Percentiles rank a stretch among this genome's conserved stretches.
phyloP scores from a whole-genome alignment of 1,140 invertebrate species.

The Papilio aristodemus region DNA sequence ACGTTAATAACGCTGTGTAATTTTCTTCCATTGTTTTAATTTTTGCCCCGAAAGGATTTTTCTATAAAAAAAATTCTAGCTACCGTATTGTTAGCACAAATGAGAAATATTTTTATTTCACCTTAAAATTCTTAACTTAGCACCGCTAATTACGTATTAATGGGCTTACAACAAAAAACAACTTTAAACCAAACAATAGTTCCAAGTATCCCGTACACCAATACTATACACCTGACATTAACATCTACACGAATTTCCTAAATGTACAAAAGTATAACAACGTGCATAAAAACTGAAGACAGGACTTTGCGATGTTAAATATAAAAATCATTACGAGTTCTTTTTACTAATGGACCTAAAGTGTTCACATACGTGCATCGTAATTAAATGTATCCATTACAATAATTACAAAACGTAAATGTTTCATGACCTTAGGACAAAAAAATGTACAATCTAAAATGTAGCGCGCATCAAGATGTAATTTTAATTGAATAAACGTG shows the following conservation, averaged over 20 bases:
- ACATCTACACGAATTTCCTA: background rate
- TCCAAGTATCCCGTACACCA: background rate
- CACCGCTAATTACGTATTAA: constrained; percentile 7
- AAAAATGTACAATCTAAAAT: constrained; percentile 1
- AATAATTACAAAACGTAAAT: constrained; percentile 12
- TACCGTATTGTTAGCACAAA: constrained; percentile 1
- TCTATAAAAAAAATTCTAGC: constrained; percentile 23
- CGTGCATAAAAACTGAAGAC: background rate
- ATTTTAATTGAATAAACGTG: constrained; percentile 27
- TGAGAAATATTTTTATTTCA: constrained; percentile 18
- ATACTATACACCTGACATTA: background rate
- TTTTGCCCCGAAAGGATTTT: constrained; percentile 32
- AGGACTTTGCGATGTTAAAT: constrained; percentile 3
- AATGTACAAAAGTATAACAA: background rate
- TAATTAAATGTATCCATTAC: constrained; percentile 6
- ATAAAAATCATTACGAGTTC: background rate
- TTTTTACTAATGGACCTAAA: constrained; percentile 5
- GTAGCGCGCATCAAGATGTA: constrained; percentile 11
- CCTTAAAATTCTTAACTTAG: constrained; percentile 22
- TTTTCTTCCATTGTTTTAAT: constrained; percentile 33
- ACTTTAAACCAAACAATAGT: background rate
- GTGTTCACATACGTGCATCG: background rate
- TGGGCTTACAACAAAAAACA: background rate
- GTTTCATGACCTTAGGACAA: constrained; percentile 15
- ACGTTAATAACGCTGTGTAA: constrained; percentile 33